Conservation (phyloP, 2,888 invertebrate species). For the Podabrus alpinus region DNA sequence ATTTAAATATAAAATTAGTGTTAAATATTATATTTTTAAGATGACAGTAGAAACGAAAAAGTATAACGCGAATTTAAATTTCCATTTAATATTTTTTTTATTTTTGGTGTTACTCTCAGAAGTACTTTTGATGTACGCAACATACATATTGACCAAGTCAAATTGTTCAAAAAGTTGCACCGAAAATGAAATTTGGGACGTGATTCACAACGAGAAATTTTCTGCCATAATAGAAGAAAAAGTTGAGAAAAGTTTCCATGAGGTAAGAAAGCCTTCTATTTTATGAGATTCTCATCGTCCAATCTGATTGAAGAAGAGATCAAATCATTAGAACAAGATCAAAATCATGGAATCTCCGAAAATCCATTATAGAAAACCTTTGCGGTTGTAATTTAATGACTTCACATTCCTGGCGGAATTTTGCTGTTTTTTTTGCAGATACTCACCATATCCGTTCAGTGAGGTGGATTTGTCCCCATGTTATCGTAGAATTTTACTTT, state of each 20-base stretch:
- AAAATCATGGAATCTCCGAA: background rate
- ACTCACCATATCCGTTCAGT: too few relatives aligned
- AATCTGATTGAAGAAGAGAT: too few relatives aligned
- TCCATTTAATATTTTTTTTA: background rate
- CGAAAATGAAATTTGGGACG: background rate
- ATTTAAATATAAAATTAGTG: background rate
- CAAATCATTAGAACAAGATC: background rate
- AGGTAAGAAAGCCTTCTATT: too few relatives aligned
- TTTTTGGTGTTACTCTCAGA: background rate
- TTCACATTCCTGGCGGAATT: too few relatives aligned
- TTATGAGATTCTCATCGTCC: too few relatives aligned
- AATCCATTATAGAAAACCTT: too few relatives aligned
- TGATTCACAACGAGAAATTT: background rate
- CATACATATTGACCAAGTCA: background rate
- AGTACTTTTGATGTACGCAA: background rate
- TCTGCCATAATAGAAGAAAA: background rate
- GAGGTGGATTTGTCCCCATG: too few relatives aligned
- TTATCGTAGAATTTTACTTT: too few relatives aligned
- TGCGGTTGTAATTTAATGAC: too few relatives aligned
- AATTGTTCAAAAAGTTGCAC: background rate
- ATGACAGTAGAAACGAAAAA: background rate
- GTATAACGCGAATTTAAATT: background rate
- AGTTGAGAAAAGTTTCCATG: background rate
- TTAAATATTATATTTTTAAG: background rate
- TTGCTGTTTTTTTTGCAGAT: too few relatives aligned